A percentile compares a stretch with the other conserved stretches of the same genome.
phyloP scores from a whole-genome alignment of 2,797 vertebrate genomes.

The Amphiprion clarkii region DNA sequence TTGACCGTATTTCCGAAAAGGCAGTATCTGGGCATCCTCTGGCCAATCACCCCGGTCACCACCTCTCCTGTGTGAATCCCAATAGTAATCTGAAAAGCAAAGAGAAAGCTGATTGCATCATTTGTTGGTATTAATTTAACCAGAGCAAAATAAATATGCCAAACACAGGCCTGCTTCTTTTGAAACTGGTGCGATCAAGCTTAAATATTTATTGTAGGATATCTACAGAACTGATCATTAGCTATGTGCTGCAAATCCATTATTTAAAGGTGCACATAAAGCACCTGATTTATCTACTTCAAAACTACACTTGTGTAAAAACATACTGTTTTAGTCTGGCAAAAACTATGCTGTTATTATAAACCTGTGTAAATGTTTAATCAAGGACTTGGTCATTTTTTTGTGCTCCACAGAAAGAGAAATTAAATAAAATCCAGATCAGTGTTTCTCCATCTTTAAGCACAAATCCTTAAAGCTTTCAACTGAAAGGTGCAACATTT shows the following conservation, averaged over 20 bases:
- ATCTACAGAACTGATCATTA: constrained; percentile 3
- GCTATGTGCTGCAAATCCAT: constrained; percentile 4
- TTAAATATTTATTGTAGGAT: constrained; percentile 22
- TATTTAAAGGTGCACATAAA: constrained; percentile 2
- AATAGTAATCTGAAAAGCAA: constrained; percentile 92
- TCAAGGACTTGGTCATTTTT: constrained; percentile 12
- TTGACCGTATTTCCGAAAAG: constrained; percentile 99
- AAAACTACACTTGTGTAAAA: constrained; percentile 12
- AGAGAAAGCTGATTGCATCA: neutral
- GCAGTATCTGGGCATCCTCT: constrained; percentile 98
- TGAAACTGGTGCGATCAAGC: neutral
- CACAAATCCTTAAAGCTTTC: constrained; percentile 37
- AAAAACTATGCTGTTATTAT: neutral
- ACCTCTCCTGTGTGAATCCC: constrained; percentile 99
- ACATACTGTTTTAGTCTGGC: neutral
- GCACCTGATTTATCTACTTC: neutral
- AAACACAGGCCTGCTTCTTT: neutral
- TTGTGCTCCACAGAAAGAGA: constrained; percentile 25
- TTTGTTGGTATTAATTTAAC: neutral
- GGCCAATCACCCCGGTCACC: constrained; percentile 98
- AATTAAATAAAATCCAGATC: constrained; percentile 12
- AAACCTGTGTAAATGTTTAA: constrained; percentile 12
- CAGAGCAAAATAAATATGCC: constrained; percentile 4
- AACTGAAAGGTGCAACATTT: constrained; percentile 52
- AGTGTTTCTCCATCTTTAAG: constrained; percentile 31